Conservation (phyloP, 1,140 invertebrate species). For the Halyomorpha halys region DNA sequence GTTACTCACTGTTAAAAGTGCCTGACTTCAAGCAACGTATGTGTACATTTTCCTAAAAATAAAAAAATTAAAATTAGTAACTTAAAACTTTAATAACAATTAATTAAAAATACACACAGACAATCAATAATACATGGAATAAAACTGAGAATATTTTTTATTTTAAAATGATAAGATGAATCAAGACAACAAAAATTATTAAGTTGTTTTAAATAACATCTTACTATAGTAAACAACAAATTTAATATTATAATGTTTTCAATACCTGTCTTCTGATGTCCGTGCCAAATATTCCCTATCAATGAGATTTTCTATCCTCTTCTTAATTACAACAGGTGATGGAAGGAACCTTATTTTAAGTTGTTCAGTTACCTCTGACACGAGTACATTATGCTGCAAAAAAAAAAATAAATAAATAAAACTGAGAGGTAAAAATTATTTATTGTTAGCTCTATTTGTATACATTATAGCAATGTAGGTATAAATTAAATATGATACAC, state of each 20-base stretch:
- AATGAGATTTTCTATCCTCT: slow-evolving; percentile 96
- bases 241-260: not conserved
- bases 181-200: no score
- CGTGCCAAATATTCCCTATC: slow-evolving; percentile 96
- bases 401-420: slow-evolving; percentile 24
- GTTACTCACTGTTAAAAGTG: no score
- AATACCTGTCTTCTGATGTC: slow-evolving; percentile 84
- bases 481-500: no score
- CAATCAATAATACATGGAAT: no score
- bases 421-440: no score
- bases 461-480: no score
- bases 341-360: slow-evolving; percentile 92
- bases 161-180: no score
- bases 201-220: no score
- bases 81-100: not conserved
- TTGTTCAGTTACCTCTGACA: slow-evolving; percentile 96
- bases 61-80: not conserved
- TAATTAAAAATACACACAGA: no score
- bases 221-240: no score
- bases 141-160: no score
- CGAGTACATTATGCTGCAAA: slow-evolving; percentile 78
- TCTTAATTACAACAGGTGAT: slow-evolving; percentile 96
- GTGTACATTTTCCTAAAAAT: slow-evolving; percentile 2
- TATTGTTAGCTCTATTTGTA: no score
- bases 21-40: slow-evolving; percentile 1